Percentiles rank a stretch among this genome's conserved stretches.
These are phyloP conservation scores for Heliocidaris tuberculata DNA, from an alignment of 35 echinoderm and acorn worm species.

Conservation along the genomic window DNA sequence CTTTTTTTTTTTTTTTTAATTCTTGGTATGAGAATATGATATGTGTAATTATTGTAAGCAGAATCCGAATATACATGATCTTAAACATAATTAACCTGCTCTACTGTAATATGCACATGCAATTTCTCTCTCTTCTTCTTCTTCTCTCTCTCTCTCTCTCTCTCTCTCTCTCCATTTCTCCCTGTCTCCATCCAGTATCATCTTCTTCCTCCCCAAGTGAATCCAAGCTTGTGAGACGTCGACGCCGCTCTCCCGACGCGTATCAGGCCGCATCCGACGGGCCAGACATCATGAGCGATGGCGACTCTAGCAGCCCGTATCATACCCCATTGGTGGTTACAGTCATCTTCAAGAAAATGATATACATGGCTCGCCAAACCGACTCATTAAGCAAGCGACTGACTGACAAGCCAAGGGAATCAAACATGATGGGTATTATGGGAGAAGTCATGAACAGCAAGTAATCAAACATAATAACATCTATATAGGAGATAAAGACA, in stretches of 20 bases:
- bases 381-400: too few relatives aligned
- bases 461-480: too few relatives aligned
- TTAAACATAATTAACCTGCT: too few relatives aligned
- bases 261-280: not conserved
- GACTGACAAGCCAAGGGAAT: too few relatives aligned
- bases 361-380: too few relatives aligned
- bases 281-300: conserved; percentile 2
- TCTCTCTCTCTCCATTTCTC: not conserved
- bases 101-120: not conserved
- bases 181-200: not conserved
- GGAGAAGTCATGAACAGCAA: too few relatives aligned
- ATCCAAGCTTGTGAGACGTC: not conserved
- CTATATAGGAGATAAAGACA: not conserved
- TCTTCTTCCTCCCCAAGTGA: not conserved
- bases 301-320: not conserved
- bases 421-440: too few relatives aligned
- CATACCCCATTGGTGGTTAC: not conserved
- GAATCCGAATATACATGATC: too few relatives aligned
- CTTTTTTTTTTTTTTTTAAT: too few relatives aligned
- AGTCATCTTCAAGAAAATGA: too few relatives aligned
- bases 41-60: too few relatives aligned
- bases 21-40: too few relatives aligned
- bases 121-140: not conserved
- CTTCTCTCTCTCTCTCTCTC: not conserved
- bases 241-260: not conserved